Conservation (phyloP, 2,113 vertebrate genomes). For the Chloropsis hardwickii region DNA sequence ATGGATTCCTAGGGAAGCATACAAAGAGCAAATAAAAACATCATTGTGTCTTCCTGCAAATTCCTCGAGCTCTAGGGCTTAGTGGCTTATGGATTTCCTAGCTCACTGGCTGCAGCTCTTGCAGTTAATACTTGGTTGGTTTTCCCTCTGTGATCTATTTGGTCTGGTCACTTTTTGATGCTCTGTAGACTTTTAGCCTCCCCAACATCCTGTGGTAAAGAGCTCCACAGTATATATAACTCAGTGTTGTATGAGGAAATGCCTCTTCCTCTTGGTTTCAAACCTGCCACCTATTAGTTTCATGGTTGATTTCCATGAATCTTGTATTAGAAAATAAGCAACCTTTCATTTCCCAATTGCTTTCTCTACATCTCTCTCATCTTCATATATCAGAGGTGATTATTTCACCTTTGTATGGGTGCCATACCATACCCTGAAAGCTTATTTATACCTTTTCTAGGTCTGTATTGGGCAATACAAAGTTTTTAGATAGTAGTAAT, state of each 20-base stretch:
- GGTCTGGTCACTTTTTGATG: not conserved
- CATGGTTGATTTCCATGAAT: not conserved
- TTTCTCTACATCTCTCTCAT: not conserved
- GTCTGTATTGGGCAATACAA: not conserved
- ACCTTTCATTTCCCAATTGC: not conserved
- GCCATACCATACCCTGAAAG: not conserved
- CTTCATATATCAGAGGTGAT: not conserved
- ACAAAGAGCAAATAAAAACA: not conserved
- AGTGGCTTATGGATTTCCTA: not conserved
- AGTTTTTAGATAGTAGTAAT: not conserved
- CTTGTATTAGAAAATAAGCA: not conserved
- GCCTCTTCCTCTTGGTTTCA: not conserved
- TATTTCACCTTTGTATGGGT: not conserved
- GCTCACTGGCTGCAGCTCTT: not conserved
- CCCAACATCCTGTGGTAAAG: not conserved
- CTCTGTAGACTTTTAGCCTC: not conserved
- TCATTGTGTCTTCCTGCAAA: not conserved
- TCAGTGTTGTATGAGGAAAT: not conserved
- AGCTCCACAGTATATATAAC: not conserved
- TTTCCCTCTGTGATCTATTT: not conserved
- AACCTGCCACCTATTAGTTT: not conserved
- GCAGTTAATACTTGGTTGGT: not conserved
- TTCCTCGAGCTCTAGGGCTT: not conserved
- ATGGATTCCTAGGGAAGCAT: not conserved
- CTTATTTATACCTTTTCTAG: not conserved